Percentiles rank a stretch among this genome's conserved stretches.
These are phyloP conservation scores for Beris chalybata DNA, from an alignment of 2,888 invertebrate genomes.

Conservation along the genomic window DNA sequence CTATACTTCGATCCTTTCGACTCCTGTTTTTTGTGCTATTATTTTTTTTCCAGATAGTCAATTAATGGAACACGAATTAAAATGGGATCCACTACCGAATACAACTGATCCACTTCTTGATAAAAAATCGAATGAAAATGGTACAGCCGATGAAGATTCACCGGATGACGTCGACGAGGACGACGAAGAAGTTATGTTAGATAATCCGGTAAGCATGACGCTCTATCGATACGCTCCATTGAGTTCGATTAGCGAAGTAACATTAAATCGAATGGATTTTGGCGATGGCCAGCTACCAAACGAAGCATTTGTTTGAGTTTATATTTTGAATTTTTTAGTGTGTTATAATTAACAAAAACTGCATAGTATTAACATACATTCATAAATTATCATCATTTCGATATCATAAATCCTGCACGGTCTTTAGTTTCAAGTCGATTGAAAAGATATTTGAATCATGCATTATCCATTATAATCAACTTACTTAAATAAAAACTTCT, in stretches of 20 bases:
- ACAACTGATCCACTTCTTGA: slow-evolving; percentile 47
- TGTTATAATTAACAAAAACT: not conserved
- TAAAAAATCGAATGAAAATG: slow-evolving; percentile 42
- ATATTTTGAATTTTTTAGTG: no score
- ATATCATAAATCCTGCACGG: no score
- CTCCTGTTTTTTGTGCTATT: not conserved
- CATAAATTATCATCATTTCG: slow-evolving; percentile 9
- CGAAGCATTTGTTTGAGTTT: slow-evolving; percentile 32
- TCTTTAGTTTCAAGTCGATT: no score
- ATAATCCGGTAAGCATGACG: slow-evolving; percentile 57
- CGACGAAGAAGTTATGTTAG: slow-evolving; percentile 43
- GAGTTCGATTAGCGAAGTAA: slow-evolving; percentile 61
- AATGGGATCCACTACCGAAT: slow-evolving; percentile 64
- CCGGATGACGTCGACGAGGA: slow-evolving; percentile 48
- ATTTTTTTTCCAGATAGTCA: slow-evolving; percentile 54
- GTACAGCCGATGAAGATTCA: slow-evolving; percentile 49
- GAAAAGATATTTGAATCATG: no score
- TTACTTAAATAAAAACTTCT: no score
- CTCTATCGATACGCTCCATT: slow-evolving; percentile 57
- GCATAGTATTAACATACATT: no score
- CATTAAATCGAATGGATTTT: slow-evolving; percentile 45
- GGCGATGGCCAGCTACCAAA: slow-evolving; percentile 35
- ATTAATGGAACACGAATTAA: slow-evolving; percentile 60
- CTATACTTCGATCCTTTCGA: not conserved
- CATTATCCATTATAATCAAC: no score